phyloP scores from a whole-genome alignment of 2,113 vertebrate species.

The Cyprinodon variegatus region DNA sequence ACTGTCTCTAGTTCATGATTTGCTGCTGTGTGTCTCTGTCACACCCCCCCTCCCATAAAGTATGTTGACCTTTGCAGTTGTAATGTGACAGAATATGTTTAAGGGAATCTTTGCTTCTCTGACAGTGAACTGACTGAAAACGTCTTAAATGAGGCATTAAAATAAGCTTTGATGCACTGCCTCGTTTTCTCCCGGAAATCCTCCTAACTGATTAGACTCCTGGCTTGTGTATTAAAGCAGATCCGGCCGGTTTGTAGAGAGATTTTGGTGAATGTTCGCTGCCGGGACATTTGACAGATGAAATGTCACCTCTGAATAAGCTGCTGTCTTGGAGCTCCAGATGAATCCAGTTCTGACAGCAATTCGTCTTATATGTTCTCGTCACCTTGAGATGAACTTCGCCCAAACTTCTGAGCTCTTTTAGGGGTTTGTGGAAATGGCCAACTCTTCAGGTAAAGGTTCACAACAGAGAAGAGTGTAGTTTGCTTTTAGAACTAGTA shows the following conservation, averaged over 20 bases:
- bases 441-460: not conserved
- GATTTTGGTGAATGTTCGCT: constrained; percentile 6
- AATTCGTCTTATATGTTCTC: constrained; percentile 11
- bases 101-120: not conserved
- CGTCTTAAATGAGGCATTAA: not conserved
- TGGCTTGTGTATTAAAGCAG: not conserved
- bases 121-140: not conserved
- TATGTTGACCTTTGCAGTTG: too few relatives aligned
- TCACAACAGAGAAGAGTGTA: not conserved
- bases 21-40: not conserved
- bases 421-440: not conserved
- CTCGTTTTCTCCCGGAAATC: not conserved
- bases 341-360: constrained; percentile 41
- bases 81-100: too few relatives aligned
- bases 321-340: constrained; percentile 19
- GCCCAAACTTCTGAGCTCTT: not conserved
- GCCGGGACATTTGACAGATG: constrained; percentile 32
- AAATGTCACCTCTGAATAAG: constrained; percentile 40
- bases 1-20: too few relatives aligned
- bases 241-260: not conserved
- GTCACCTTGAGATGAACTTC: constrained; percentile 15
- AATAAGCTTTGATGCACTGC: too few relatives aligned
- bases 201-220: not conserved
- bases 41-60: not conserved
- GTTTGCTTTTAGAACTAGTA: too few relatives aligned